Percentiles rank a stretch among this genome's conserved stretches.
Conservation (phyloP, 2,113 vertebrate genomes). For the Clarias macrocephalus region DNA sequence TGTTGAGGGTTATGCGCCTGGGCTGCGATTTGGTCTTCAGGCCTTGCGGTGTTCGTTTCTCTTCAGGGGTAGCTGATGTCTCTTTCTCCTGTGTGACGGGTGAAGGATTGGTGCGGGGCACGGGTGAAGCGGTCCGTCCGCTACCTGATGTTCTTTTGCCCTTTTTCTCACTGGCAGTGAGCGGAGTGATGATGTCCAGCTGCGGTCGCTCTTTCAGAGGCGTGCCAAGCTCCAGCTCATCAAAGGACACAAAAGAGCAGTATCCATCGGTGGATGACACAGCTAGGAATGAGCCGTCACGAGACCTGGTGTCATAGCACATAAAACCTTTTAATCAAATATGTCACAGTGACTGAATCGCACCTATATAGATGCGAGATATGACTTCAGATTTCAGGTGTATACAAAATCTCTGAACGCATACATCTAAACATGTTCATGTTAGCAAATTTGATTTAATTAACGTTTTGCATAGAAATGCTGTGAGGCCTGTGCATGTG, state of each 20-base stretch:
- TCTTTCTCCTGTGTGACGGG: constrained; percentile 63
- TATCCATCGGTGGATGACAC: constrained; percentile 97
- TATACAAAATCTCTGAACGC: background rate
- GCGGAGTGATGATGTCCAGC: constrained; percentile 71
- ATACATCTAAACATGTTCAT: background rate
- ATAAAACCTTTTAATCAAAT: background rate
- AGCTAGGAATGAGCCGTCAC: constrained; percentile 88
- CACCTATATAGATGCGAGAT: background rate
- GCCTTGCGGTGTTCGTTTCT: constrained; percentile 69
- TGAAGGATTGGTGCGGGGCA: constrained; percentile 48
- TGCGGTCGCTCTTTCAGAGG: constrained; percentile 86
- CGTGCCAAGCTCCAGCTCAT: constrained; percentile 83
- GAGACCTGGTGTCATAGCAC: constrained; percentile 77
- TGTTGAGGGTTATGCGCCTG: constrained; percentile 87
- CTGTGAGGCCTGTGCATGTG: background rate
- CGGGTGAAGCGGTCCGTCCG: constrained; percentile 58
- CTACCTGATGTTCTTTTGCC: constrained; percentile 70
- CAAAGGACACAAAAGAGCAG: constrained; percentile 93
- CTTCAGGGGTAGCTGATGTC: constrained; percentile 63
- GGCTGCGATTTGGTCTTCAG: constrained; percentile 74
- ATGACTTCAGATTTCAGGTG: background rate
- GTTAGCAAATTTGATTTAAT: background rate
- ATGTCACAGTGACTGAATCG: background rate
- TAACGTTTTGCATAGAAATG: background rate
- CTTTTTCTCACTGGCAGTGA: constrained; percentile 80